Percentiles rank a stretch among this genome's conserved stretches.
Evolutionary conservation across 2,797 vertebrate species (phyloP).

Genomic region (Peromyscus nudipes): DNA sequence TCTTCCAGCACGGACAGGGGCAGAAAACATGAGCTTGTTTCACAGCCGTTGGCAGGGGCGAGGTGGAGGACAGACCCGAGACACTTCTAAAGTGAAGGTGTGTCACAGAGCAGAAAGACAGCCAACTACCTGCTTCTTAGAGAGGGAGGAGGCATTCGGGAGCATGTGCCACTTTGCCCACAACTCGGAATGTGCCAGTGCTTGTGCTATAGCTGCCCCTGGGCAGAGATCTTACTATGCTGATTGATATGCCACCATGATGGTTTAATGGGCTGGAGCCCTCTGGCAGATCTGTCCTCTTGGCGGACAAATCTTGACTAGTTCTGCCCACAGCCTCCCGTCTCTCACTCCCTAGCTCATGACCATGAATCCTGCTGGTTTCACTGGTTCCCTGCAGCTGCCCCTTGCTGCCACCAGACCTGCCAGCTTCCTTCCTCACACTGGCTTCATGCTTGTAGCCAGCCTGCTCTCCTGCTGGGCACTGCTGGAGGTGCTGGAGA

Average conservation of each 20-base stretch:
- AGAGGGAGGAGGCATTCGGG: too few relatives aligned
- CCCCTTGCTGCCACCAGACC: background rate
- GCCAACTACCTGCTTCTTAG: background rate
- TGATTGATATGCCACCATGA: background rate
- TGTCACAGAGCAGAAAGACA: background rate
- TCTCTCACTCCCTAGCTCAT: background rate
- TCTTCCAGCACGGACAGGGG: too few relatives aligned
- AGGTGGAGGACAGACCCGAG: background rate
- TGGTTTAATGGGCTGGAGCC: background rate
- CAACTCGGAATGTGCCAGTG: background rate
- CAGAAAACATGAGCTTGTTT: too few relatives aligned
- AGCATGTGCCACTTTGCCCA: background rate
- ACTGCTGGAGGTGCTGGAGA: background rate
- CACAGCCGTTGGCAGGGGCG: too few relatives aligned
- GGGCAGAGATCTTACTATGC: background rate
- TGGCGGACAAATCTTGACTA: background rate
- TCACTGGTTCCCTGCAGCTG: background rate
- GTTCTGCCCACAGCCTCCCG: background rate
- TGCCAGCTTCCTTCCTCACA: background rate
- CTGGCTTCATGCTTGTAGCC: background rate
- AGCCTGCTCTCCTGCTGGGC: background rate
- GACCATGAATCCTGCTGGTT: background rate
- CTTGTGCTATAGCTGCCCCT: background rate
- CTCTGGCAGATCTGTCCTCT: background rate
- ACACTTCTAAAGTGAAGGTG: background rate